phyloP scores from a whole-genome alignment of 2,888 invertebrate genomes.

The Branchipolynoe longqiensis region DNA sequence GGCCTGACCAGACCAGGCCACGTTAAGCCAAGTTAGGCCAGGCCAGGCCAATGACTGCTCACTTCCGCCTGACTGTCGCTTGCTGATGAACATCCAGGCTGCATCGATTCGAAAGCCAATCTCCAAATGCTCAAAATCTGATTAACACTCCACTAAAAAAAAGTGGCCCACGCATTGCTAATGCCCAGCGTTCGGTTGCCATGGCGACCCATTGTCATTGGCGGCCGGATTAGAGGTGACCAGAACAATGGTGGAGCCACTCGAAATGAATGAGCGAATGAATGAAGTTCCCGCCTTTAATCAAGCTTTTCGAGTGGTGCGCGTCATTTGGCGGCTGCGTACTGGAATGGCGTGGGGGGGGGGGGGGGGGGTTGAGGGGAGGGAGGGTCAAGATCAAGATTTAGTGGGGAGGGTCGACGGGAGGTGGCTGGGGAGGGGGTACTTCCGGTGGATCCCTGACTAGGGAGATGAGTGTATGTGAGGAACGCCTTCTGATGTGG shows the following conservation, averaged over 20 bases:
- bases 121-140: constrained; percentile 48
- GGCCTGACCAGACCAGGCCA: no score
- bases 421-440: no score
- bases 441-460: no score
- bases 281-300: constrained; percentile 44
- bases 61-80: no score
- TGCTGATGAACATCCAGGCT: no score
- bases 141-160: constrained; percentile 22
- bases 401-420: no score
- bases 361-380: not conserved
- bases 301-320: constrained; percentile 2
- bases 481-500: no score
- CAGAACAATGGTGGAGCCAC: constrained; percentile 23
- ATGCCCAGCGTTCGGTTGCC: constrained; percentile 39
- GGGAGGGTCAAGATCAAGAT: no score
- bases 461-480: no score
- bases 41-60: not conserved
- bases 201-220: constrained; percentile 47
- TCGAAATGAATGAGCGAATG: constrained; percentile 42
- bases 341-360: no score
- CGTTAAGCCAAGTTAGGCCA: not conserved
- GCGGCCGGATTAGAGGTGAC: constrained; percentile 3
- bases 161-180: not conserved
- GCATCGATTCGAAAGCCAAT: no score
- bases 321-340: no score